These are phyloP conservation scores for Vidua chalybeata DNA, from an alignment of 2,113 vertebrate genomes.

Conservation along the genomic window DNA sequence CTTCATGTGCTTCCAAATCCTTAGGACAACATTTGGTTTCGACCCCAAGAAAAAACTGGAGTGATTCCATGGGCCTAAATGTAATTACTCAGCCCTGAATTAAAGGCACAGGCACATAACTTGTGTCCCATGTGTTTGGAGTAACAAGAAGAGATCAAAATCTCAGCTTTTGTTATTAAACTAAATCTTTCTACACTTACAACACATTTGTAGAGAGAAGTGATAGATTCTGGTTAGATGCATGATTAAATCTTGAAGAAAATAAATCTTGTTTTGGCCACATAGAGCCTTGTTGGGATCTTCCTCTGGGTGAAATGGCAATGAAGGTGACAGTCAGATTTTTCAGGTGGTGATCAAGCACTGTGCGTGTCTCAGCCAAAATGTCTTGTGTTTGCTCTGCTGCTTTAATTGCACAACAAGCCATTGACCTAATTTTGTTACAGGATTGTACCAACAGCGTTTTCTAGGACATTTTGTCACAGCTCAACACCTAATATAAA, in stretches of 20 bases:
- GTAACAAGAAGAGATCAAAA: not conserved
- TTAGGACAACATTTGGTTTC: not conserved
- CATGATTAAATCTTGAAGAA: not conserved
- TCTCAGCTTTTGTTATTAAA: not conserved
- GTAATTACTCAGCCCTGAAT: not conserved
- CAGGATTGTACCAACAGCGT: not conserved
- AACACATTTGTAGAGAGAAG: not conserved
- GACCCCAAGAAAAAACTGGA: not conserved
- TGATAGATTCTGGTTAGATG: not conserved
- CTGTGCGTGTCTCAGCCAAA: not conserved
- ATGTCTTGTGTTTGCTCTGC: not conserved
- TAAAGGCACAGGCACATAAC: not conserved
- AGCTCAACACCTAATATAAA: not conserved
- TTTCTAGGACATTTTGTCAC: not conserved
- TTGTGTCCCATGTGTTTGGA: not conserved
- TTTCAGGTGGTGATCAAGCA: not conserved
- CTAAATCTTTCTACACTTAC: not conserved
- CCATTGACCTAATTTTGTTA: not conserved
- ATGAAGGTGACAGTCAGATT: not conserved
- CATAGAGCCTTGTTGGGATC: not conserved
- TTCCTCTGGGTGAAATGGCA: not conserved
- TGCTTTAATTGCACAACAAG: not conserved
- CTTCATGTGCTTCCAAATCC: slow-evolving; percentile 2
- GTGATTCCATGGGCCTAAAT: not conserved
- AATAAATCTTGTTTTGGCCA: not conserved